phyloP scores from a whole-genome alignment of 2,797 vertebrate species.

The Lepus townsendii region DNA sequence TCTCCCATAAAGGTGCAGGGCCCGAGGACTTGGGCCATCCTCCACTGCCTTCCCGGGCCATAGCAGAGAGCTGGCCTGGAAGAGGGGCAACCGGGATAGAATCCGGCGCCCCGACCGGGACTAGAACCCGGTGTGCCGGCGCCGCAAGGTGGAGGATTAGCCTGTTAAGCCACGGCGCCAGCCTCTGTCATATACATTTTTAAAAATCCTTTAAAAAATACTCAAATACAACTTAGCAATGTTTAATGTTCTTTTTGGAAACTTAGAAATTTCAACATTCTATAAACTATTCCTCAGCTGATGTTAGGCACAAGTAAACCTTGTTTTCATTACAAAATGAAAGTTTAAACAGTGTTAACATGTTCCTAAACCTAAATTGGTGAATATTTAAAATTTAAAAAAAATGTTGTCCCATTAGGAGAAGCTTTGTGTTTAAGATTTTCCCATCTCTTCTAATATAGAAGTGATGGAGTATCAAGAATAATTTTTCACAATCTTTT shows the following conservation, averaged over 20 bases:
- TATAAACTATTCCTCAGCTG: neutral
- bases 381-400: conserved; percentile 26
- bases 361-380: conserved; percentile 44
- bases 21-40: no score
- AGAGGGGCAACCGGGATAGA: no score
- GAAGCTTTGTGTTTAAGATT: conserved; percentile 53
- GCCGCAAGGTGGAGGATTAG: no score
- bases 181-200: no score
- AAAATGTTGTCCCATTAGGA: conserved; percentile 59
- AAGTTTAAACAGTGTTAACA: conserved; percentile 44
- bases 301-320: neutral
- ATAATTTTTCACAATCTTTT: conserved; percentile 40
- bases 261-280: conserved; percentile 32
- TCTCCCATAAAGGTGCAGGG: no score
- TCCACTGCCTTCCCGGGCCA: no score
- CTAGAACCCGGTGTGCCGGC: no score
- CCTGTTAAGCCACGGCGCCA: no score
- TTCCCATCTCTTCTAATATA: conserved; percentile 12
- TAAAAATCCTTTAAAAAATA: no score
- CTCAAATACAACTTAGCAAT: conserved; percentile 24
- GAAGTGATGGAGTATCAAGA: neutral
- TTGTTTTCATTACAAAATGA: conserved; percentile 44
- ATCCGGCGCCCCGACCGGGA: no score
- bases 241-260: conserved; percentile 51
- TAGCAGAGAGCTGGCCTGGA: no score